Evolutionary conservation across 2,797 vertebrate species (phyloP), one percentile per base, ranked within the genome.

Genomic region (Natrix natrix): DNA sequence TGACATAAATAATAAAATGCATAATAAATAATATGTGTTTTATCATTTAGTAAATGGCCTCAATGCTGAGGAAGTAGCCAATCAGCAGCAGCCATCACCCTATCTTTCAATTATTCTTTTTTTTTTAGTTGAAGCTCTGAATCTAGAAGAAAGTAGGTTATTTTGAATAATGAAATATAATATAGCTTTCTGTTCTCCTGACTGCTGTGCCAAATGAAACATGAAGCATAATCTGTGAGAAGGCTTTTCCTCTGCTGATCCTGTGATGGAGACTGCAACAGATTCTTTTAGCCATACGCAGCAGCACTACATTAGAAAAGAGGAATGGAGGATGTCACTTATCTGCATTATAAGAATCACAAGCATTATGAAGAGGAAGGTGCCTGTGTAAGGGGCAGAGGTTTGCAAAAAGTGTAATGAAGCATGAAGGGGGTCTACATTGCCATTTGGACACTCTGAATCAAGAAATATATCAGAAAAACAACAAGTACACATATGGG

Each of bases 401-500:
- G 32, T 8, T 17, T 91, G 24, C 83, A 92, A 93, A 69, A 93
- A 94, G 83, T 93, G 95, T 87, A 94, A 95, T 90, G 92, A 95
- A 94, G 92, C 94, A 93, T 86, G 94, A 96, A 95, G 86, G 55
- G 17, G 93, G 86, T 95, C 94, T 90, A 59, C 94, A 93, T 93
- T 94, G 95, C 61, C 91, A 94, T 91, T 55, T 93, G 88, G 91
- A 87, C 90, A 95, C 91, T 93, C 69, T 92, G 93, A 93, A 92
- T 94, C 92, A 95, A 96, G 94, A 94, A 92, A 96, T 90, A 69
- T 86, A 54, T 96, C 96, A 94, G 94, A 94, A 10, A 94, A 93
- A 95, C 90, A 92, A 95, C 87, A 69, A 94, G 89, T 83, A 92
- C 43, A 17, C 0, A 1, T 95, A 91, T 37, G 16, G 92, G 86